A percentile compares a stretch with the other conserved stretches of the same genome.
These are phyloP conservation scores for Parapristionchus giblindavisi DNA, from an alignment of 2,888 invertebrate genomes.

Conservation along the genomic window DNA sequence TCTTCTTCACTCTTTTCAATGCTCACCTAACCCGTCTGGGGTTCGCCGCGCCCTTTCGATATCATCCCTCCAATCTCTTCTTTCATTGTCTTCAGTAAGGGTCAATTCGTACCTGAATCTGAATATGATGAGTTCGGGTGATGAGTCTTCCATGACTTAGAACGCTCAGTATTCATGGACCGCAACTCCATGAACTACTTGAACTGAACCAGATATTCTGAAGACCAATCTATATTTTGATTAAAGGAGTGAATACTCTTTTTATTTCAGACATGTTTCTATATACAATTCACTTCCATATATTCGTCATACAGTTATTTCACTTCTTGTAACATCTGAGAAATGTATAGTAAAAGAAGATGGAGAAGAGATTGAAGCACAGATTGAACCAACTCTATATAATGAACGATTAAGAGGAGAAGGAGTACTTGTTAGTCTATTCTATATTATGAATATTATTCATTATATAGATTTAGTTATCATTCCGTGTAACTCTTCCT, in stretches of 20 bases:
- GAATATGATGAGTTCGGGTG: conserved; percentile 56
- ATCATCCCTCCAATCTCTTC: background rate
- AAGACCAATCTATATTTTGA: conserved; percentile 20
- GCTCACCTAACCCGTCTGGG: conserved; percentile 8
- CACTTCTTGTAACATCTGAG: conserved; percentile 10
- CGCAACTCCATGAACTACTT: conserved; percentile 29
- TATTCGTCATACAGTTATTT: conserved; percentile 27
- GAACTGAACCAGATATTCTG: conserved; percentile 37
- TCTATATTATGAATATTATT: background rate
- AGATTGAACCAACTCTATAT: conserved; percentile 50
- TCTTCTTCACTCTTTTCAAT: background rate
- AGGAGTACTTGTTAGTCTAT: conserved; percentile 24
- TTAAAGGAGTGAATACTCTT: background rate
- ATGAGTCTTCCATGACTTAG: conserved; percentile 55
- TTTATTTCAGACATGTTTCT: conserved; percentile 23
- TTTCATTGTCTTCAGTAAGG: conserved; percentile 52
- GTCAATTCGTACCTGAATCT: conserved; percentile 58
- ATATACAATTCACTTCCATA: conserved; percentile 34
- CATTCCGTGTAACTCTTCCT: conserved; percentile 44
- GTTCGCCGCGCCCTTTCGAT: background rate
- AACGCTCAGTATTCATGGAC: conserved; percentile 50
- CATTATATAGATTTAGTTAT: conserved; percentile 41
- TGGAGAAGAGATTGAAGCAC: conserved; percentile 45
- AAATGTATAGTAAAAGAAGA: conserved; percentile 3
- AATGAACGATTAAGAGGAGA: conserved; percentile 35